These are phyloP conservation scores for Drosophila suboccidentalis DNA, from an alignment of 2,888 invertebrate genomes.

Conservation along the genomic window DNA sequence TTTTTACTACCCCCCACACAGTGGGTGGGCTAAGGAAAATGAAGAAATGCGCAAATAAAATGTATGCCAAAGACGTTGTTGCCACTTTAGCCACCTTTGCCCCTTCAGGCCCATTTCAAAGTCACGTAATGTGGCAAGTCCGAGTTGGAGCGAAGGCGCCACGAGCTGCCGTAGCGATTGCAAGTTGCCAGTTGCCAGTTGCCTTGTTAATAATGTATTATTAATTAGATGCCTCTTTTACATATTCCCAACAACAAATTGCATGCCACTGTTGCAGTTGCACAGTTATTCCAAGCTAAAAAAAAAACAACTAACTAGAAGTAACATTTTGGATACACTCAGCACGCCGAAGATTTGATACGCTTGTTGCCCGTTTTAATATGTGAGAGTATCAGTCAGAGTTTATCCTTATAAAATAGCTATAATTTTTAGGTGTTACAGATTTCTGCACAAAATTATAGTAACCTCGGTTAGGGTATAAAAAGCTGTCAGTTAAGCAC, in stretches of 20 bases:
- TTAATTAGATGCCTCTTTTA: slow-evolving; percentile 26
- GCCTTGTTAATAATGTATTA: slow-evolving; percentile 39
- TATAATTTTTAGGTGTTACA: too few species aligned
- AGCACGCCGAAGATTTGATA: too few species aligned
- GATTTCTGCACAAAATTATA: too few species aligned
- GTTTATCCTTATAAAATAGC: too few species aligned
- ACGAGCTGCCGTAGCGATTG: slow-evolving; percentile 9
- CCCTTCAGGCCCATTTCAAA: slow-evolving; percentile 1
- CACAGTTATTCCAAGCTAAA: not conserved
- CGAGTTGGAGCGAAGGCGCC: slow-evolving; percentile 9
- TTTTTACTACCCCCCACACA: slow-evolving; percentile 29
- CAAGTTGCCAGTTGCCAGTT: slow-evolving; percentile 27
- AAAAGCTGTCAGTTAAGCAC: not conserved
- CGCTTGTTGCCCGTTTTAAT: too few species aligned
- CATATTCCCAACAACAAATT: slow-evolving; percentile 1
- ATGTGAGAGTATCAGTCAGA: too few species aligned
- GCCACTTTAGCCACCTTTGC: not conserved
- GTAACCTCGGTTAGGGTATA: too few species aligned
- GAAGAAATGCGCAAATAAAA: slow-evolving; percentile 58
- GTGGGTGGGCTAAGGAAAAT: slow-evolving; percentile 18
- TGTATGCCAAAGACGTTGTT: slow-evolving; percentile 50
- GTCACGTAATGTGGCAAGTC: slow-evolving; percentile 51
- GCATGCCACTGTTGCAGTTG: not conserved
- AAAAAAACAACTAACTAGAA: not conserved
- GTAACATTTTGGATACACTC: too few species aligned